phyloP scores from a whole-genome alignment of 2,113 vertebrate genomes.

The Neotoma lepida region DNA sequence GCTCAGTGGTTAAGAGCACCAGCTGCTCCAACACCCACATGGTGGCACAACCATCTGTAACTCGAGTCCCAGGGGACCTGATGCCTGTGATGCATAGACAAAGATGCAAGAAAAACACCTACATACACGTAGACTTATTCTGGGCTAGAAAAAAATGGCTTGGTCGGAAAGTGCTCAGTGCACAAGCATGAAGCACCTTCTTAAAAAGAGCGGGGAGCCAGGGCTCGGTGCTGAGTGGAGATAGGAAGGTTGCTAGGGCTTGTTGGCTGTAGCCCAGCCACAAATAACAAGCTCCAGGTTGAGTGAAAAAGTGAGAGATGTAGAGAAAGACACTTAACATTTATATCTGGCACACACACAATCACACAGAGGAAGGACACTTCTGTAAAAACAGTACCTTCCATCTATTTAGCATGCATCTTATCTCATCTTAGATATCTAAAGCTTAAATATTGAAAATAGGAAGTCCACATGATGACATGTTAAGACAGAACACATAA shows the following conservation, averaged over 20 bases:
- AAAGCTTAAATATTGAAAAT: slow-evolving; percentile 36
- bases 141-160: neutral
- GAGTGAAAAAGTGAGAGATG: too few relatives aligned
- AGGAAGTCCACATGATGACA: neutral
- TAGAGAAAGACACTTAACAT: neutral
- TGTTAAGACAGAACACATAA: neutral
- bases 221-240: neutral
- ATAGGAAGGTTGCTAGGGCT: neutral
- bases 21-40: neutral
- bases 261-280: neutral
- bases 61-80: neutral
- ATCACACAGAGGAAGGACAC: neutral
- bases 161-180: too few relatives aligned
- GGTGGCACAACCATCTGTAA: neutral
- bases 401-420: neutral
- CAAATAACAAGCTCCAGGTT: neutral
- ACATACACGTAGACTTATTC: neutral
- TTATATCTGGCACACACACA: neutral
- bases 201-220: neutral
- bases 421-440: neutral
- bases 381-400: slow-evolving; percentile 22
- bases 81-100: neutral
- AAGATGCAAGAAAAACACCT: neutral
- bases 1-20: neutral
- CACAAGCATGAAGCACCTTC: neutral